Conservation (phyloP, 2,113 vertebrate species). For the Scolopax mira region DNA sequence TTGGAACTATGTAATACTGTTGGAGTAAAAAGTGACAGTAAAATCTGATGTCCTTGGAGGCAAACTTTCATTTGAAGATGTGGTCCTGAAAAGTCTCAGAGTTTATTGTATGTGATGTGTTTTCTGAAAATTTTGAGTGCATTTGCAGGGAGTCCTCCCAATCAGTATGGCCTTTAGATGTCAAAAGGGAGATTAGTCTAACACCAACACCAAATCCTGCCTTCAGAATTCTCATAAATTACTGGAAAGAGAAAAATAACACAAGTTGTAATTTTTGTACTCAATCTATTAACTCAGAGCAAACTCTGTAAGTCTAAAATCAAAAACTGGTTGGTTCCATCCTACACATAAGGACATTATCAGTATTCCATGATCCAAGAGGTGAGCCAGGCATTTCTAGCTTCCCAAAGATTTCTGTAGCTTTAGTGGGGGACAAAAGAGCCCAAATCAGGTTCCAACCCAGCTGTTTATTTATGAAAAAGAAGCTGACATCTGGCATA, state of each 20-base stretch:
- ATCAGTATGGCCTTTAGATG: background rate
- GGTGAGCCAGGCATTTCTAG: background rate
- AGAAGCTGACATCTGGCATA: background rate
- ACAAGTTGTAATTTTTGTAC: background rate
- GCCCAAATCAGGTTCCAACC: fast-evolving
- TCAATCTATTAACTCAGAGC: background rate
- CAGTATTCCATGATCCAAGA: background rate
- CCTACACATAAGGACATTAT: too few relatives aligned
- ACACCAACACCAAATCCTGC: background rate
- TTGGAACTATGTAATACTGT: background rate
- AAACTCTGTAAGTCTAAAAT: background rate
- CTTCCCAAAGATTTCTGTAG: background rate
- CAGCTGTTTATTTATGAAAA: background rate
- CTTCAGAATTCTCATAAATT: background rate
- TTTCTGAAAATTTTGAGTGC: background rate
- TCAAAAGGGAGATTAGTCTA: background rate
- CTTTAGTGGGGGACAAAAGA: background rate
- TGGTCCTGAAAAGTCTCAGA: background rate
- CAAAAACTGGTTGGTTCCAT: background rate
- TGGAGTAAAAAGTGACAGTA: background rate
- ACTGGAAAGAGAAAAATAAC: background rate
- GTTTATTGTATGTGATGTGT: background rate
- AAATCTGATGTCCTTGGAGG: background rate
- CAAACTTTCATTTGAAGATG: background rate
- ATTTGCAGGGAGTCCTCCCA: background rate